These are phyloP conservation scores for Linnaemya tessellans DNA, from an alignment of 2,888 invertebrate species.

Conservation along the genomic window DNA sequence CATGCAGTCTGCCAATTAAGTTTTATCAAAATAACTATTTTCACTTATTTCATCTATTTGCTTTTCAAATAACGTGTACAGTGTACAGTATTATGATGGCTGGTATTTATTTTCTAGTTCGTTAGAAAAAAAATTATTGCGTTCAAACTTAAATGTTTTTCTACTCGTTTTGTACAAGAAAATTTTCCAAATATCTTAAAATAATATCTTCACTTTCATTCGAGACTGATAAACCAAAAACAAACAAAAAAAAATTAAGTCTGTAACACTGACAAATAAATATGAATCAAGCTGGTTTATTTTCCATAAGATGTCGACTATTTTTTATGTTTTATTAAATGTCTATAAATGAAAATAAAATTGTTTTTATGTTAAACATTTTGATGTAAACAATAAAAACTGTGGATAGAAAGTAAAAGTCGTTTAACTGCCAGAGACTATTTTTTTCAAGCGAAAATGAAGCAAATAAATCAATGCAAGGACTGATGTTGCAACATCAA, in stretches of 20 bases:
- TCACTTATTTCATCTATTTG: no score
- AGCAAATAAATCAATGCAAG: not conserved
- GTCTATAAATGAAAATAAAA: conserved; percentile 48
- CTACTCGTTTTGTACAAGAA: not conserved
- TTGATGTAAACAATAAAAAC: conserved; percentile 41
- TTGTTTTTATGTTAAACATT: conserved; percentile 33
- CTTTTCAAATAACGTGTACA: no score
- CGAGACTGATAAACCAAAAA: conserved; percentile 23
- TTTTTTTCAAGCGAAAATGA: not conserved
- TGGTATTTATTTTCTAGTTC: no score
- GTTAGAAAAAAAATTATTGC: not conserved
- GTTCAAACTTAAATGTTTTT: not conserved
- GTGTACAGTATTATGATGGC: no score
- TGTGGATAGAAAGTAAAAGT: conserved; percentile 67
- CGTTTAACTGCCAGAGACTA: conserved; percentile 34
- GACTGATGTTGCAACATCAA: conserved; percentile 34
- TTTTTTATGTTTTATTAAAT: conserved; percentile 35
- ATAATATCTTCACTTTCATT: conserved; percentile 65
- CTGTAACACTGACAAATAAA: conserved; percentile 15
- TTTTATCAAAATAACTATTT: no score
- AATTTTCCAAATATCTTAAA: conserved; percentile 43
- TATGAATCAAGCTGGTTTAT: conserved; percentile 2
- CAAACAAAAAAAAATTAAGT: conserved; percentile 5
- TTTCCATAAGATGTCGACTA: not conserved
- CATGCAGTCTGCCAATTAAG: no score